Base-by-base conservation (phyloP, 2,888 invertebrate species). In the Apamea crenata region DNA sequence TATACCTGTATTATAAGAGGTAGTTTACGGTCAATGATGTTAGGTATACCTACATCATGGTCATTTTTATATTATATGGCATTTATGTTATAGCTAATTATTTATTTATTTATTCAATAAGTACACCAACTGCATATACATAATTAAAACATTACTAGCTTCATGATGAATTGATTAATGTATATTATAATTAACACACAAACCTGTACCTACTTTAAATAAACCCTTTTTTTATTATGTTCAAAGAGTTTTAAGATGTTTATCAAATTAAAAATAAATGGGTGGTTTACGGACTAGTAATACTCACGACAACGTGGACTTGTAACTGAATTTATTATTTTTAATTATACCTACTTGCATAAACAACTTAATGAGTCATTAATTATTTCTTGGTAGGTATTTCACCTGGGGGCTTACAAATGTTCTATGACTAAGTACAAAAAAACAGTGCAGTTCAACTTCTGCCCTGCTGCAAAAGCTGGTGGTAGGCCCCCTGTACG, bases 51-150 rank as follows among this genome's bases (percentile, higher is more conserved):
- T n/a, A n/a, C n/a, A n/a, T n/a, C n/a, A n/a, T n/a, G n/a, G n/a
- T n/a, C n/a, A n/a, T n/a, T n/a, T n/a, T n/a, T n/a, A n/a, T n/a
- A n/a, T n/a, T n/a, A n/a, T n/a, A n/a, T n/a, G n/a, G n/a, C n/a
- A n/a, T 76, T n/a, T 74, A 44, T 44, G 3, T 36, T 1, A 21
- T 36, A 29, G n/a, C 5, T 36, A n/a, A 2, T 18, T 25, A 74
- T 59, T 18, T 18, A 73, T 59, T 50, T 25, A 70, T 70, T 56
- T 71, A 53, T 70, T n/a, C 25, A 56, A 12, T 59, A n/a, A 36
- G 6, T 18, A 53, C 29, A 47, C 21, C 8, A 25, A 32, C 25
- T 32, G 25, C 70, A 25, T 36, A 32, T 32, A 32, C 4, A 32
- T 50, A 44, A 69, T 47, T 29, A 4, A 12, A 21, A 50, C 5